Evolutionary conservation across 2,797 vertebrate genomes (phyloP).

Genomic region (Pseudochirops cupreus): DNA sequence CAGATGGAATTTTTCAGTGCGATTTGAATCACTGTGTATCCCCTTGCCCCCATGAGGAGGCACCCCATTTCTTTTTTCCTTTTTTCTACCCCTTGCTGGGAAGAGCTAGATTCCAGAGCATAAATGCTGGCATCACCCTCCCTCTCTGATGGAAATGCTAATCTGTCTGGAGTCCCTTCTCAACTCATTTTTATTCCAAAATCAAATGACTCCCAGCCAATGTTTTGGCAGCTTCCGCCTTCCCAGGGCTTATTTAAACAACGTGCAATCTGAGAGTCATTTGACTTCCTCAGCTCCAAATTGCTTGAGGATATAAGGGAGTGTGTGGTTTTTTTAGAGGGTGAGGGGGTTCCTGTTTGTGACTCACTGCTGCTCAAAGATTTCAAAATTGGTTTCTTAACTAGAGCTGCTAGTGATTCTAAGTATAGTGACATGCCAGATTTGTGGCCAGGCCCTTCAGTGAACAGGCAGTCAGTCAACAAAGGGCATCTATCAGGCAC

Average conservation of each 20-base stretch:
- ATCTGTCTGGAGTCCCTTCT: constrained; percentile 65
- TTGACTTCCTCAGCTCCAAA: constrained; percentile 77
- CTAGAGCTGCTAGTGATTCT: constrained; percentile 3
- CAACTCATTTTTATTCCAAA: constrained; percentile 72
- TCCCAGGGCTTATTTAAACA: constrained; percentile 72
- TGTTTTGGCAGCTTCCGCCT: constrained; percentile 61
- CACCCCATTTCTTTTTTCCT: background rate
- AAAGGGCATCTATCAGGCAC: background rate
- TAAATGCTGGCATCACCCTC: background rate
- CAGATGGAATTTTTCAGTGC: background rate
- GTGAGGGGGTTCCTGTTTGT: constrained; percentile 44
- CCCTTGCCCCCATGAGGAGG: background rate
- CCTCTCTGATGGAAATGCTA: constrained; percentile 28
- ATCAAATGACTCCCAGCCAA: constrained; percentile 67
- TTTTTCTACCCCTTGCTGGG: background rate
- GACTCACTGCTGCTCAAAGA: constrained; percentile 37
- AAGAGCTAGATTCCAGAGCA: background rate
- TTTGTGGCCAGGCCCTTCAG: background rate
- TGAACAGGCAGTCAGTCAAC: background rate
- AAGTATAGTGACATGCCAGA: background rate
- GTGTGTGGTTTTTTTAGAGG: constrained; percentile 53
- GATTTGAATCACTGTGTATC: background rate
- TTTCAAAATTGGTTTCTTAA: constrained; percentile 57
- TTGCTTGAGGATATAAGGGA: constrained; percentile 62
- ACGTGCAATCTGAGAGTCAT: constrained; percentile 62